Evolutionary conservation across 2,888 invertebrate genomes (phyloP), one percentile per base, ranked within the genome.

Genomic region (Caenorhabditis imperialis): DNA sequence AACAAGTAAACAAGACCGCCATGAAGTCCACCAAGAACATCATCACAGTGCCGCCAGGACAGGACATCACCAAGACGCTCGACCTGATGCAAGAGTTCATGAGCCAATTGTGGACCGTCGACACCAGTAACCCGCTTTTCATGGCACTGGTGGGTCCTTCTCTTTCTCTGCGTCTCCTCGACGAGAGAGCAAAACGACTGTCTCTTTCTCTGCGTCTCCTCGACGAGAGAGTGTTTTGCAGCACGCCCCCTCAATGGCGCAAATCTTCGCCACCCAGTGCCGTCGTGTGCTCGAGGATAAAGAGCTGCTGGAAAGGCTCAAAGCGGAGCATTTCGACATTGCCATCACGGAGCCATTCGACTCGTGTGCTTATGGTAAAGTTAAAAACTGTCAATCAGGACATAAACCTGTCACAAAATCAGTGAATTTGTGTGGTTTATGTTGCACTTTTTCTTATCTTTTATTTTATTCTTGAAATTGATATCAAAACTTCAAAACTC

Each of bases 331-430:
- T 1, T 80, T 75, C 53, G 80, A 80, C 23, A 18, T 80, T 22
- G 78, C 63, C 1, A 69, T 80, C 25, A 53, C 65, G 1, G 80
- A 80, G 38, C 70, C 69, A 14, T 80, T 80, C 45, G 74, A 76
- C 38, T 33, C 60, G 3, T 80, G 80, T 51, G 77, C 71, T 16
- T 74, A 74, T 38, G 74, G 76, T 70, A 22, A 25, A 37, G n/a
- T n/a, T n/a, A n/a, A n/a, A n/a, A n/a, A n/a, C n/a, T n/a, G n/a
- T n/a, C n/a, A n/a, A n/a, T n/a, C n/a, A n/a, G n/a, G n/a, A n/a
- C n/a, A n/a, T n/a, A n/a, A n/a, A n/a, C n/a, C n/a, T n/a, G n/a
- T n/a, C n/a, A n/a, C n/a, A n/a, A n/a, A n/a, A n/a, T n/a, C n/a
- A n/a, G n/a, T n/a, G n/a, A n/a, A n/a, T n/a, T n/a, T n/a, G n/a